Conservation (phyloP, 1,140 invertebrate genomes). For the Coelopa frigida region DNA sequence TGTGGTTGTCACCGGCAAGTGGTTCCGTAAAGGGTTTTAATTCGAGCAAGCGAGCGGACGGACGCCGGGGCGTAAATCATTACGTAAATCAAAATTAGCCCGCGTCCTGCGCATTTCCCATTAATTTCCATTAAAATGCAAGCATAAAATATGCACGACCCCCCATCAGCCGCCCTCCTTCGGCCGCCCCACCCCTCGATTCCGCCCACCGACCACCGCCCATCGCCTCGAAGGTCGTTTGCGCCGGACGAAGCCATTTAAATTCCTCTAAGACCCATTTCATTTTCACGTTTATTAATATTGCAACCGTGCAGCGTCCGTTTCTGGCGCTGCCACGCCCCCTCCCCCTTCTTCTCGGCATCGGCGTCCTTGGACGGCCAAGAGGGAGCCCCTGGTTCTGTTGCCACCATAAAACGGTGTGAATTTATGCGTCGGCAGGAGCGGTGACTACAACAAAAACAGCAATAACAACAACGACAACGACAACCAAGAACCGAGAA, state of each 20-base stretch:
- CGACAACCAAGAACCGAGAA: too few species aligned
- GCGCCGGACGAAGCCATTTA: not conserved
- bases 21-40: not conserved
- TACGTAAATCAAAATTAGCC: slow-evolving; percentile 9
- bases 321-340: too few species aligned
- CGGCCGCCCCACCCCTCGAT: not conserved
- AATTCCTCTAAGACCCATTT: slow-evolving; percentile 8
- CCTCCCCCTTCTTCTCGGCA: too few species aligned
- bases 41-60: not conserved
- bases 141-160: slow-evolving; percentile 8
- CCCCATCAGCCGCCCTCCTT: not conserved
- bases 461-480: too few species aligned
- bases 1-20: too few species aligned
- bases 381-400: too few species aligned
- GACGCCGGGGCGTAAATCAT: slow-evolving; percentile 6
- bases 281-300: slow-evolving; percentile 10
- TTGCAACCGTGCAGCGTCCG: too few species aligned
- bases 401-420: too few species aligned
- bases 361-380: too few species aligned
- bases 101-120: slow-evolving; percentile 8
- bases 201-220: too few species aligned
- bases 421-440: too few species aligned
- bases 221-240: not conserved
- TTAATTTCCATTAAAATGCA: slow-evolving; percentile 12
- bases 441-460: too few species aligned